Evolutionary conservation across 1,140 invertebrate genomes (phyloP).

Genomic region (Saccostrea cuccullata): DNA sequence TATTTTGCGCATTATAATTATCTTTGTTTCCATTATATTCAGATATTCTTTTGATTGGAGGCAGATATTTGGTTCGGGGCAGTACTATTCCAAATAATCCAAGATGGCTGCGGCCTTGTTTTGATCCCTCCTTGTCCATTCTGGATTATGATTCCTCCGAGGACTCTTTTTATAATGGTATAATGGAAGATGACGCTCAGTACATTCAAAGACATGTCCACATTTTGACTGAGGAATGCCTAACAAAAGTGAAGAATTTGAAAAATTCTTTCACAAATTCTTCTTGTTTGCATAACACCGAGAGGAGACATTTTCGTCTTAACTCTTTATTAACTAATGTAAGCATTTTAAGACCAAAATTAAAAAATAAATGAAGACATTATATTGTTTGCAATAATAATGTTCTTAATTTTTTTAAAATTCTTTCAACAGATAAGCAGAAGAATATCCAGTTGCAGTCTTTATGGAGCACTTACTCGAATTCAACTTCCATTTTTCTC

Average conservation of each 20-base stretch:
- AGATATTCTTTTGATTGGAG: not conserved
- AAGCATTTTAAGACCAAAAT: not conserved
- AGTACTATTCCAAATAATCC: not conserved
- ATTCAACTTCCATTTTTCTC: not conserved
- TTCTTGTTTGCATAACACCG: not conserved
- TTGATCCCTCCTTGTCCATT: not conserved
- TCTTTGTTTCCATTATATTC: not conserved
- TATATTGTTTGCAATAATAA: too few relatives aligned
- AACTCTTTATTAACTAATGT: not conserved
- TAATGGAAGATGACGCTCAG: not conserved
- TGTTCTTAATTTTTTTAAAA: not conserved
- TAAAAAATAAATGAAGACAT: not conserved
- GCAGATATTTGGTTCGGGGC: not conserved
- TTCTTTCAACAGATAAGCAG: not conserved
- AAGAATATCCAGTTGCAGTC: not conserved
- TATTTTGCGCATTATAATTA: not conserved
- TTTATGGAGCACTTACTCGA: not conserved
- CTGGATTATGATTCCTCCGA: not conserved
- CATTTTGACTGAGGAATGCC: not conserved
- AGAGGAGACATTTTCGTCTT: not conserved
- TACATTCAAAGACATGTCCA: not conserved
- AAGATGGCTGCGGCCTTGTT: slow-evolving; percentile 27
- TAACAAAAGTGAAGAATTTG: not conserved
- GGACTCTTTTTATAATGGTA: not conserved
- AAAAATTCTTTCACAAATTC: not conserved